phyloP scores from a whole-genome alignment of 2,888 invertebrate species.

The Cheilosia impressa region DNA sequence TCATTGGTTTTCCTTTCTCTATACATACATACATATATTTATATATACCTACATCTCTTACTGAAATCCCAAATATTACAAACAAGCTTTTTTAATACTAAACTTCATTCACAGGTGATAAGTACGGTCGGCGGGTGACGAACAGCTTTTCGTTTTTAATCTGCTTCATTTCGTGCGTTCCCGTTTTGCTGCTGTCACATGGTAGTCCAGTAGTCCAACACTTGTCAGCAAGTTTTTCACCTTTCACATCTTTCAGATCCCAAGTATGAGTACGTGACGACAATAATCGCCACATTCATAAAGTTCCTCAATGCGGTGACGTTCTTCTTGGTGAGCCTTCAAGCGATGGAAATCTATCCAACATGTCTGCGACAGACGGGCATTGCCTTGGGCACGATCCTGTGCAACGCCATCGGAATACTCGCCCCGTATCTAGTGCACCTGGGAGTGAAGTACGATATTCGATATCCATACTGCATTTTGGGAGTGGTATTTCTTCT shows the following conservation, averaged over 20 bases:
- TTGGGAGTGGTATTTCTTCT: conserved; percentile 83
- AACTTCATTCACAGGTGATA: conserved; percentile 82
- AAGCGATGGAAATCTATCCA: conserved; percentile 88
- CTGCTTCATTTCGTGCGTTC: conserved; percentile 82
- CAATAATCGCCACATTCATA: conserved; percentile 83
- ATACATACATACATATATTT: no score
- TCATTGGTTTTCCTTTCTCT: no score
- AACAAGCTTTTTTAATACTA: no score
- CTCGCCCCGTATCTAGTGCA: conserved; percentile 86
- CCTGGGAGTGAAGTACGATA: conserved; percentile 84
- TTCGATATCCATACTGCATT: conserved; percentile 83
- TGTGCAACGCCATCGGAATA: conserved; percentile 85
- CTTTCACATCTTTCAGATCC: conserved; percentile 77
- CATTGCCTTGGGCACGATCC: conserved; percentile 86
- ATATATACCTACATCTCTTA: no score
- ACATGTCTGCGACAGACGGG: conserved; percentile 88
- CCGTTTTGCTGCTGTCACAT: conserved; percentile 82
- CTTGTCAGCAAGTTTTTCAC: not conserved
- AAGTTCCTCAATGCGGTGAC: conserved; percentile 85
- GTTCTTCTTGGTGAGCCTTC: conserved; percentile 86
- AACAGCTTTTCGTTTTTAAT: conserved; percentile 83
- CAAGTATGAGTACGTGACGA: conserved; percentile 80
- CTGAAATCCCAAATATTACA: no score
- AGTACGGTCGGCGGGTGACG: conserved; percentile 85
- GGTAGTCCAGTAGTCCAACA: conserved; percentile 77